A percentile compares a stretch with the other conserved stretches of the same genome.
phyloP scores from a whole-genome alignment of 1,140 invertebrate species.

The Apocrypta bakeri region DNA sequence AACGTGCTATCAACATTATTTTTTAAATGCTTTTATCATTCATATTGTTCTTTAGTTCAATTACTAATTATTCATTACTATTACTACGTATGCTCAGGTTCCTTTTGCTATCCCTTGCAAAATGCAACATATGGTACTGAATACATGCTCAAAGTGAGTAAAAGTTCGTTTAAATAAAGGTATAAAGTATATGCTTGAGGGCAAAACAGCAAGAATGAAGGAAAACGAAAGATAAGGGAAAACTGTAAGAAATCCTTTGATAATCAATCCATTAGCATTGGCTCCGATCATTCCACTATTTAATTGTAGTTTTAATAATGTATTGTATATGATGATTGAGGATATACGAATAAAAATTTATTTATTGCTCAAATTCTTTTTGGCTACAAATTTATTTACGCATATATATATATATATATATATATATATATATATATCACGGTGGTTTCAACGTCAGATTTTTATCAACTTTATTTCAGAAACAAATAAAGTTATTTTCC shows the following conservation, averaged over 20 bases:
- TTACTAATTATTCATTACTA: neutral
- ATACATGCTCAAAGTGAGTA: neutral
- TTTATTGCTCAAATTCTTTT: slow-evolving; percentile 62
- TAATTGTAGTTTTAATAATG: slow-evolving; percentile 33
- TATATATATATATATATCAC: no score
- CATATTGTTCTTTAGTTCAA: neutral
- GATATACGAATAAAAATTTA: slow-evolving; percentile 70
- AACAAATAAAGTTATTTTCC: neutral
- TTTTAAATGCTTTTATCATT: neutral
- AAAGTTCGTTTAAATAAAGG: neutral
- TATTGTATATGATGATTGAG: slow-evolving; percentile 47
- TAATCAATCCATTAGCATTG: slow-evolving; percentile 11
- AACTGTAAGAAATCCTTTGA: neutral
- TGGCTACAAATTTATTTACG: slow-evolving; percentile 26
- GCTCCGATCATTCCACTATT: slow-evolving; percentile 21
- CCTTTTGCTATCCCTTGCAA: neutral
- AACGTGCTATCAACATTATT: neutral
- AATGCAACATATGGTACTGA: no score
- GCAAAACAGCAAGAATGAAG: neutral
- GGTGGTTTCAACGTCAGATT: neutral
- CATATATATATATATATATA: no score
- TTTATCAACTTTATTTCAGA: no score
- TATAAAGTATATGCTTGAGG: neutral
- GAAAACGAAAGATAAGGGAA: slow-evolving; percentile 7
- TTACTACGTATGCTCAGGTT: neutral